phyloP scores from a whole-genome alignment of 2,888 invertebrate genomes.

The Branchipolynoe longqiensis region DNA sequence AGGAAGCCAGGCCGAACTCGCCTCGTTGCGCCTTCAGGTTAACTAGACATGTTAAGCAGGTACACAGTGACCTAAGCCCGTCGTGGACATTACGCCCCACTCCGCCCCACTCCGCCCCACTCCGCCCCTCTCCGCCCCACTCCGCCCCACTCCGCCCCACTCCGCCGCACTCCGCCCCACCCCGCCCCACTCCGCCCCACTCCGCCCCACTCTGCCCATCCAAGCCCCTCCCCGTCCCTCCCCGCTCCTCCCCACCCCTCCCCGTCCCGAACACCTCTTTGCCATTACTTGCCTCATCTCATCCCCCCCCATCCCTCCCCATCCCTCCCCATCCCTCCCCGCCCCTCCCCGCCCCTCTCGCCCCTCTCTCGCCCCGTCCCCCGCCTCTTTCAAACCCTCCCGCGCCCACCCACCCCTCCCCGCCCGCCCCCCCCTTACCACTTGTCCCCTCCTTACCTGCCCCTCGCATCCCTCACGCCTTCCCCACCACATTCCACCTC shows the following conservation, averaged over 20 bases:
- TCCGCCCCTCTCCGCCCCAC: neutral
- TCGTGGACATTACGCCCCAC: no score
- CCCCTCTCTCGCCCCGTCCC: neutral
- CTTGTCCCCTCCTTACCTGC: no score
- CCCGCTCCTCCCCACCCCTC: neutral
- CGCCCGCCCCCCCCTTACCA: neutral
- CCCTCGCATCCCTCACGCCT: neutral
- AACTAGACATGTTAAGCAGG: constrained; percentile 8
- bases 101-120: neutral
- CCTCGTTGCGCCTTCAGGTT: no score
- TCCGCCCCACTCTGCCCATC: neutral
- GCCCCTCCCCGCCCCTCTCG: neutral
- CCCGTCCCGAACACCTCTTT: neutral
- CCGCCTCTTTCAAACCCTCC: neutral
- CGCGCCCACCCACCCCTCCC: neutral
- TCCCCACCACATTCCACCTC: neutral
- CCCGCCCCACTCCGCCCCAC: neutral
- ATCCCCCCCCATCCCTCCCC: neutral
- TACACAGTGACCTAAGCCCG: constrained; percentile 13
- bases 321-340: neutral
- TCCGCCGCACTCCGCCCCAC: neutral
- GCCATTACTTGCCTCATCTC: neutral
- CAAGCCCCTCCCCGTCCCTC: neutral
- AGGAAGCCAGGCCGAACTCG: no score
- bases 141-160: neutral